These are phyloP conservation scores for Melanerpes aurifrons DNA, from an alignment of 2,113 vertebrate species.

Conservation along the genomic window DNA sequence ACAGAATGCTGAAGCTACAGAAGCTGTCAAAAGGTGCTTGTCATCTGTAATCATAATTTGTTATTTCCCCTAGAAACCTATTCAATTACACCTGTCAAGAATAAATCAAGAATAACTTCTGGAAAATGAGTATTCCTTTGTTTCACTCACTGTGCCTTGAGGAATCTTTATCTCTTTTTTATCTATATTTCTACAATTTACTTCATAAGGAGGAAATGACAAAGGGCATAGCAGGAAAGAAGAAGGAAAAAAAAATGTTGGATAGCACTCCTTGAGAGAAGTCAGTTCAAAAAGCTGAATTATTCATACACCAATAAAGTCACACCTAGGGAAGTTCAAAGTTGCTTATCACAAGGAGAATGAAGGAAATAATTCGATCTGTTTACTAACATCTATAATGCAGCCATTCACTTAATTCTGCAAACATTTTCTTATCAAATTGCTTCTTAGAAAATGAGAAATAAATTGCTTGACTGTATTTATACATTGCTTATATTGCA, in stretches of 20 bases:
- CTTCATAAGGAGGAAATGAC: slow-evolving; percentile 5
- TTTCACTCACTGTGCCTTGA: slow-evolving; percentile 7
- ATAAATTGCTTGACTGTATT: slow-evolving; percentile 56
- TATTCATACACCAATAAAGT: slow-evolving; percentile 54
- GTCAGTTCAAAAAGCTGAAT: slow-evolving; percentile 51
- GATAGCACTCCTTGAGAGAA: background rate
- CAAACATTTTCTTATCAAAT: slow-evolving; percentile 61
- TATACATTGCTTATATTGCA: slow-evolving; percentile 36
- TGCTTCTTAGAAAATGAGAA: slow-evolving; percentile 42
- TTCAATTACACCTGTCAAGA: slow-evolving; percentile 21
- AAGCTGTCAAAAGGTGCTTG: slow-evolving; percentile 11
- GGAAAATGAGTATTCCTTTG: slow-evolving; percentile 34
- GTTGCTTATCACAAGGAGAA: slow-evolving; percentile 35
- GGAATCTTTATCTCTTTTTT: slow-evolving; percentile 32
- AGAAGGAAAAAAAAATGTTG: slow-evolving; percentile 5
- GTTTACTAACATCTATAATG: slow-evolving; percentile 55
- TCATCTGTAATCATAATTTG: background rate
- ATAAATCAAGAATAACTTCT: slow-evolving; percentile 35
- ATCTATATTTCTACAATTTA: slow-evolving; percentile 19
- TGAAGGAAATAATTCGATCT: slow-evolving; percentile 32
- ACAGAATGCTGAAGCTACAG: background rate
- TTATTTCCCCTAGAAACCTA: slow-evolving; percentile 25
- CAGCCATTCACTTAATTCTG: slow-evolving; percentile 48
- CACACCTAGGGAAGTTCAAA: slow-evolving; percentile 23
- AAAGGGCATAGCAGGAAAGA: background rate